Conservation (phyloP, 2,888 invertebrate genomes). For the Argyra leucocephala region DNA sequence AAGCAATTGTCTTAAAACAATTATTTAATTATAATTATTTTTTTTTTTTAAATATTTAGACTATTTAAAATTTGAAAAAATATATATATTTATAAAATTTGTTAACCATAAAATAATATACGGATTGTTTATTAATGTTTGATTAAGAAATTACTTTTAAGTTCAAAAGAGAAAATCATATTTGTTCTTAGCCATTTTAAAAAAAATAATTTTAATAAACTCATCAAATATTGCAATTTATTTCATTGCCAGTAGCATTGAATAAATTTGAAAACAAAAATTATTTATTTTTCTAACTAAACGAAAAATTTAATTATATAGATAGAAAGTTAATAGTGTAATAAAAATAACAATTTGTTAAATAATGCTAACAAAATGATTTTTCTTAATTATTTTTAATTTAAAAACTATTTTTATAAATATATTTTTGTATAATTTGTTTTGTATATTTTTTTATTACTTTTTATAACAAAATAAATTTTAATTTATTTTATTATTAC, state of each 20-base stretch:
- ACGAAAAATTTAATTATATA: neutral
- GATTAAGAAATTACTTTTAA: neutral
- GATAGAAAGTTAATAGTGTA: neutral
- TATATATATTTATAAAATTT: neutral
- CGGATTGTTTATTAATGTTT: neutral
- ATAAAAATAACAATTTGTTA: neutral
- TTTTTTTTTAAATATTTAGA: neutral
- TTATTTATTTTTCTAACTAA: neutral
- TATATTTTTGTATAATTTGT: neutral
- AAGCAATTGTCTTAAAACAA: neutral
- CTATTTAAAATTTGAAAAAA: neutral
- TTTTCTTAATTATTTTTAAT: neutral
- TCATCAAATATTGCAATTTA: neutral
- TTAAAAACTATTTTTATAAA: neutral
- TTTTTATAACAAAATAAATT: neutral
- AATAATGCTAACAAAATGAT: neutral
- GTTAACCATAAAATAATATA: neutral
- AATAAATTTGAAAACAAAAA: neutral
- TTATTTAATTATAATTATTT: neutral
- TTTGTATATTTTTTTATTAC: neutral
- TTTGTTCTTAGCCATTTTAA: neutral
- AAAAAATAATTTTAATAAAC: neutral
- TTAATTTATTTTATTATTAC: neutral
- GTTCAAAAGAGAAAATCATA: neutral
- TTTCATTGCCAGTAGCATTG: neutral